Percentiles rank a stretch among this genome's conserved stretches.
Conservation (phyloP, 35 echinoderm and acorn worm genomes). For the Lytechinus pictus region DNA sequence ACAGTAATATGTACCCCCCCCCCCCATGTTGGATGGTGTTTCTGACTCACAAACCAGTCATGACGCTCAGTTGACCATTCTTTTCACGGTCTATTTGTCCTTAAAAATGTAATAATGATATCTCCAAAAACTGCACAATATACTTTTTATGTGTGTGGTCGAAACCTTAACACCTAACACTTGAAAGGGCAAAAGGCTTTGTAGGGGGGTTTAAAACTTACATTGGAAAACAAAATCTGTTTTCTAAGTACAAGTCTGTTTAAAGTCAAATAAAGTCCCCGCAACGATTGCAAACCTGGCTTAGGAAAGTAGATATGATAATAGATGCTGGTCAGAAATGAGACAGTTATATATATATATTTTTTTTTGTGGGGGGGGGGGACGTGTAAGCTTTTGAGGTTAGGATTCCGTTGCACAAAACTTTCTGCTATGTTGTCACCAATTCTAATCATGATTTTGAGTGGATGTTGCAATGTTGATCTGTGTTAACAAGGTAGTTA, state of each 20-base stretch:
- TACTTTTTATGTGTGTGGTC: background rate
- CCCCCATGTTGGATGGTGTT: no score
- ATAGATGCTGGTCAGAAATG: no score
- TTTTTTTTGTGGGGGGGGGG: no score
- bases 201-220: background rate
- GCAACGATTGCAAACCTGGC: background rate
- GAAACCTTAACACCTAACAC: background rate
- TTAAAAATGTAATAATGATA: background rate
- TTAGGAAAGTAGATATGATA: background rate
- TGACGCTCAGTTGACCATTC: background rate
- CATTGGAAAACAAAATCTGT: background rate
- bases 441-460: no score
- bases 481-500: no score
- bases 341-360: no score
- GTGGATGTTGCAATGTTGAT: no score
- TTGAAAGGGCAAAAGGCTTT: background rate
- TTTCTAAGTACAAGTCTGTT: background rate
- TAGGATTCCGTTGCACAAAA: no score
- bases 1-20: no score
- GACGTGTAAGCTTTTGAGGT: no score
- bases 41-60: no score
- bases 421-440: no score
- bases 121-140: background rate
- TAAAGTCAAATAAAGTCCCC: background rate
- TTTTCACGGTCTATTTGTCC: background rate